Base-by-base conservation (phyloP, 2,113 vertebrate genomes). In the Microtus oregoni region DNA sequence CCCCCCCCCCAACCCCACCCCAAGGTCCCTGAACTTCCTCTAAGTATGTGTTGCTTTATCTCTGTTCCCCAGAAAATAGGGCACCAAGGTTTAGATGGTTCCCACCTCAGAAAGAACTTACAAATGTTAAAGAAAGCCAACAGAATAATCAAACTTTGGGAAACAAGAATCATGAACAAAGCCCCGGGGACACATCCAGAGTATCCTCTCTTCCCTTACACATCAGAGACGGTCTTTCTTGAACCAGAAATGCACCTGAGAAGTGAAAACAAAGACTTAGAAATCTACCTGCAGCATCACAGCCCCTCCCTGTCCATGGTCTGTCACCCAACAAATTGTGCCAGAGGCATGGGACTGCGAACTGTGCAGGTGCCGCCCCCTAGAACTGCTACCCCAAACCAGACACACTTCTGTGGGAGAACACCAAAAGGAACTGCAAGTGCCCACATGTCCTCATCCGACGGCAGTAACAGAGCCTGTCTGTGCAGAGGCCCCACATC, bases 31-130 rank as follows among this genome's bases (percentile, higher is more conserved):
- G 38, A 81, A 92, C 38, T 81, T 83, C 63, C 67, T 81, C 81
- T 61, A 7, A 4, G 17, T 41, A 32, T 50, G 52, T 78, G 91
- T 83, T 85, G 26, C 95, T 93, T 94, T 89, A 68, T 82, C 87
- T 93, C 78, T n/a, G 28, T 41, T 52, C 91, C 81, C 47, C 41
- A 55, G 67, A 86, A 94, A 94, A 63, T 63, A 32, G 17, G 38
- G 9, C 41, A 77, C 47, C 63, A 78, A 78, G 72, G 35, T 65
- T 76, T 52, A 61, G 20, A 76, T 19, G 47, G 67, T 67, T 65
- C 92, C 90, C 61, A 32, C 47, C 38, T 77, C 92, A 65, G 76
- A 76, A 93, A 87, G 35, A 47, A 38, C 89, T 76, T 82, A 89
- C 82, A 91, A 63, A 89, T 30, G 61, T 11, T 78, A 82, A 86